phyloP scores from a whole-genome alignment of 2,888 invertebrate species.

The Platycnemis pennipes region DNA sequence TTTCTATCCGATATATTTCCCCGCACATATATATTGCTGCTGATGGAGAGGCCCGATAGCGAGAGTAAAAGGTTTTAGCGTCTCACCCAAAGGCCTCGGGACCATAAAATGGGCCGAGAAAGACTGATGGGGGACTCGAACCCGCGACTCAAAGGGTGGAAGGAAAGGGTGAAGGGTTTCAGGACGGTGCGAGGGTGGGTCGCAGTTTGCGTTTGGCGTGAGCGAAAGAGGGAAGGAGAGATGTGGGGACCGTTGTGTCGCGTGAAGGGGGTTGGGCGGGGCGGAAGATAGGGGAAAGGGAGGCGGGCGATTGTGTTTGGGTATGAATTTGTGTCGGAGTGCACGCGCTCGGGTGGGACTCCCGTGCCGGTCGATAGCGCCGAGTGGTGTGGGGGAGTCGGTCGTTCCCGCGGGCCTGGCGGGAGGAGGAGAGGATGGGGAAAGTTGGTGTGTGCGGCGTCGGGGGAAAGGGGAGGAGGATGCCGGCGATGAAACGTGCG shows the following conservation, averaged over 20 bases:
- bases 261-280: background rate
- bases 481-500: slow-evolving; percentile 10
- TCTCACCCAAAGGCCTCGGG: background rate
- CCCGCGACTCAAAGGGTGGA: background rate
- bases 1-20: too few species aligned
- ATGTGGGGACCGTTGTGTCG: background rate
- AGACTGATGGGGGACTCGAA: background rate
- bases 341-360: background rate
- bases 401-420: background rate
- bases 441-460: background rate
- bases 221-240: background rate
- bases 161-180: background rate
- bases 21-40: too few species aligned
- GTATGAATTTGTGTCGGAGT: slow-evolving; percentile 17
- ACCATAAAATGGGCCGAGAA: background rate
- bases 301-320: background rate
- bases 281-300: background rate
- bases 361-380: slow-evolving; percentile 9
- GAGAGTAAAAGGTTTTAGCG: too few species aligned
- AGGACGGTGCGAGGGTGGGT: background rate
- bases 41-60: too few species aligned
- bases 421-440: background rate
- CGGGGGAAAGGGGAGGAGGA: background rate
- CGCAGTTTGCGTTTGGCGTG: background rate
- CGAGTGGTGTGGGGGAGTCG: background rate